A percentile compares a stretch with the other conserved stretches of the same genome.
phyloP scores from a whole-genome alignment of 2,797 vertebrate species.

The Moxostoma hubbsi region DNA sequence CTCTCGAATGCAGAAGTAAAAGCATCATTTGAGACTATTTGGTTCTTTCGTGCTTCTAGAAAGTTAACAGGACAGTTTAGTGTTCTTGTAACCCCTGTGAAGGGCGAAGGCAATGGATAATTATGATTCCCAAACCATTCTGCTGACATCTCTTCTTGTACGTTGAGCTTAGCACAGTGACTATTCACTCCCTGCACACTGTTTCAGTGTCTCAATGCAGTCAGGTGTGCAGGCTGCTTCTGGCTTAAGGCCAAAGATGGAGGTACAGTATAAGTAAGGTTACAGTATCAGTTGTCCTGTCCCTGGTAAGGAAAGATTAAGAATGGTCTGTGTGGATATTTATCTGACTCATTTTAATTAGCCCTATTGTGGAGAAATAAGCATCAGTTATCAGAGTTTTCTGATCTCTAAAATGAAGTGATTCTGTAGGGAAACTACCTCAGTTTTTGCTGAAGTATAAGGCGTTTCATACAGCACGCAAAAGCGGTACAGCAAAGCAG shows the following conservation, averaged over 20 bases:
- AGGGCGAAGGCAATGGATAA: slow-evolving; percentile 49
- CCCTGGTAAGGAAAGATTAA: slow-evolving; percentile 20
- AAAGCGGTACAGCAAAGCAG: too few species aligned
- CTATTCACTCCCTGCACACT: slow-evolving; percentile 36
- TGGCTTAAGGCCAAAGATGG: slow-evolving; percentile 34
- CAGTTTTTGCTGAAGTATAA: too few species aligned
- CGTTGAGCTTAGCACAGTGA: slow-evolving; percentile 27
- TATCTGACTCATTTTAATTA: slow-evolving; percentile 19
- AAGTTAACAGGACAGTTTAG: neutral
- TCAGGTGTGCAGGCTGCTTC: slow-evolving; percentile 29
- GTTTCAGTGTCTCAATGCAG: slow-evolving; percentile 17
- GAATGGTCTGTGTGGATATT: slow-evolving; percentile 14
- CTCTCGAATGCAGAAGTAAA: too few species aligned
- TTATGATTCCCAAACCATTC: slow-evolving; percentile 14
- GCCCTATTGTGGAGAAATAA: slow-evolving; percentile 23
- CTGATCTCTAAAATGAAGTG: slow-evolving; percentile 19
- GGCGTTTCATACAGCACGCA: too few species aligned
- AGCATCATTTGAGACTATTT: too few species aligned
- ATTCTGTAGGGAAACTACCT: neutral
- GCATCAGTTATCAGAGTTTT: slow-evolving; percentile 26
- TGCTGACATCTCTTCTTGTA: too few species aligned
- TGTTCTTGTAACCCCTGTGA: slow-evolving; percentile 12
- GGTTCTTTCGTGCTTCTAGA: too few species aligned
- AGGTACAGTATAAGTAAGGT: neutral
- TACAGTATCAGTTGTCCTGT: slow-evolving; percentile 34